Percentiles rank a stretch among this genome's conserved stretches.
Conservation (phyloP, 2,888 invertebrate genomes). For the Heliconius hortense region DNA sequence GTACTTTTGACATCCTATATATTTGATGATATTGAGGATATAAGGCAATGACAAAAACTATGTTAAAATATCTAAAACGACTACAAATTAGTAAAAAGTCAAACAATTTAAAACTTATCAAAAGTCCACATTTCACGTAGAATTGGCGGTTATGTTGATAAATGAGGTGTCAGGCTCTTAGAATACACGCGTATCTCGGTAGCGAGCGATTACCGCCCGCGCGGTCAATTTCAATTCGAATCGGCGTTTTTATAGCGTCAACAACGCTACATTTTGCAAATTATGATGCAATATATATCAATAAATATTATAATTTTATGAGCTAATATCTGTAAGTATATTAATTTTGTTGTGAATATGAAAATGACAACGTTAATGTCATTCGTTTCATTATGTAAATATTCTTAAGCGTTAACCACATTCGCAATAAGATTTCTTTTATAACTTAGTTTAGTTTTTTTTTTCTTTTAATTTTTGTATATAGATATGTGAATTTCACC, state of each 20-base stretch:
- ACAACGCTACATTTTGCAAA: constrained; percentile 19
- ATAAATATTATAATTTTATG: constrained; percentile 26
- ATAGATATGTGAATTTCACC: neutral
- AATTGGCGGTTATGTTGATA: neutral
- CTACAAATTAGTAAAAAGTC: neutral
- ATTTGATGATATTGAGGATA: neutral
- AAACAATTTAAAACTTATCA: neutral
- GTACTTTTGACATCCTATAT: neutral
- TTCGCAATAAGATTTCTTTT: neutral
- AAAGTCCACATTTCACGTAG: neutral
- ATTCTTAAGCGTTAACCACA: neutral
- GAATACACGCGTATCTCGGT: constrained; percentile 58
- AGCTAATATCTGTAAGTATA: constrained; percentile 7
- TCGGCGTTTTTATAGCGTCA: constrained; percentile 25
- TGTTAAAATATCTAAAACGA: neutral
- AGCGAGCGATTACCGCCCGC: constrained; percentile 51
- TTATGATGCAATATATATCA: constrained; percentile 24
- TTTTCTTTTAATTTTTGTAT: neutral
- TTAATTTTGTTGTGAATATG: constrained; percentile 16
- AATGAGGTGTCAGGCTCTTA: constrained; percentile 49
- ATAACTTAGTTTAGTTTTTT: neutral
- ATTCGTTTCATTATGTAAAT: neutral
- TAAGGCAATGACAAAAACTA: neutral
- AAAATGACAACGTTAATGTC: constrained; percentile 1
- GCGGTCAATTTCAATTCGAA: constrained; percentile 50